Base-by-base conservation (phyloP, 2,888 invertebrate species). In the Coremacera marginata region DNA sequence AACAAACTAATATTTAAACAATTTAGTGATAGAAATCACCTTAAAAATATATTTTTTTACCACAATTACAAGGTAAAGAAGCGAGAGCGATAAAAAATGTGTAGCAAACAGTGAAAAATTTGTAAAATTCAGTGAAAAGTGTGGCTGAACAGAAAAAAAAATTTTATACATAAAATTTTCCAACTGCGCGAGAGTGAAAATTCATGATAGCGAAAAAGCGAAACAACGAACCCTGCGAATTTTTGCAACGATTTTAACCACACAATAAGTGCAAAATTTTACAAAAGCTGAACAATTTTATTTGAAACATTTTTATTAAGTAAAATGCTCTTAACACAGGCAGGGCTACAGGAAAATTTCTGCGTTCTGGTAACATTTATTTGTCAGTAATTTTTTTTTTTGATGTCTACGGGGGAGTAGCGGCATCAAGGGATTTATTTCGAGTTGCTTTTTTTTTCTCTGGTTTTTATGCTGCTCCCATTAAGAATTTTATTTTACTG, bases 401-500 rank as follows among this genome's bases (percentile, higher is more conserved):
- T 55, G 7, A 0, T 5, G 19, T 14, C 44, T 44, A 44, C 44
- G 11, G 44, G 14, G 44, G 44, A 11, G 11, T 5, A 37, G 44
- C 2, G 1, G 44, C 7, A 44, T 11, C 4, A 11, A 11, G 44
- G 44, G 3, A 2, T 55, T 22, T 11, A n/a, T 55, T 22, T n/a
- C 31, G 51, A 22, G 60, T 37, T 25, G n/a, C 37, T 8, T 34
- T 65, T 31, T 31, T 16, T 19, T 65, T 27, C 31, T n/a, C 34
- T 37, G 27, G 3, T 37, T 65, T 65, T 34, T n/a, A 14, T 34
- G 27, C 19, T 34, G 27, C 19, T 27, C 34, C 34, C 16, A 65
- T 31, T 65, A 19, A 9, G 63, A 65, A 65, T 37, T 65, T 31
- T 16, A n/a, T 65, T 34, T 62, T 65, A 31, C 63, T 65, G 34